Evolutionary conservation across 2,113 vertebrate species (phyloP).

Genomic region (Gulo gulo): DNA sequence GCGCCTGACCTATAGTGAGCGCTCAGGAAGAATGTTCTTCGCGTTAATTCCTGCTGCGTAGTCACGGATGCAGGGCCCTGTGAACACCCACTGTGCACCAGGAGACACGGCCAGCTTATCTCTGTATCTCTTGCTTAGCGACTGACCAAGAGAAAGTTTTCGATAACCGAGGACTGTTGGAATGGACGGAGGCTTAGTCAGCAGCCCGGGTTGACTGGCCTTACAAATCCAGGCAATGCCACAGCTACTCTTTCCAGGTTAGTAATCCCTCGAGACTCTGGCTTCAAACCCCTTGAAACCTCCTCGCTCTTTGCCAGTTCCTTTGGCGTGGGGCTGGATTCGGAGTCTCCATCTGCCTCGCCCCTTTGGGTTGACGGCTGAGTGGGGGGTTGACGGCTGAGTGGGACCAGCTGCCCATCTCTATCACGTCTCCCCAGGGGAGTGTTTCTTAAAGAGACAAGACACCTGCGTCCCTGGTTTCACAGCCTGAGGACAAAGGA

Average conservation of each 20-base stretch:
- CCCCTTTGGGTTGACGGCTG: no score
- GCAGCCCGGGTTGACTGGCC: neutral
- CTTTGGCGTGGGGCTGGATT: neutral
- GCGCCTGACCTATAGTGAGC: neutral
- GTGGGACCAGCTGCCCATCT: neutral
- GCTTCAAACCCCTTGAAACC: neutral
- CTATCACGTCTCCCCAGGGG: neutral
- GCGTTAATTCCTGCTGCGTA: neutral
- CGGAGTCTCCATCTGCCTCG: neutral
- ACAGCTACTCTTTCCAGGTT: neutral
- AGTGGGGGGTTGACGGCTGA: neutral
- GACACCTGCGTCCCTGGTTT: neutral
- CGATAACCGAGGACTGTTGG: neutral
- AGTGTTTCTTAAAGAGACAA: neutral
- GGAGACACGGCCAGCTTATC: neutral
- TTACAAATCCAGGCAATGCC: neutral
- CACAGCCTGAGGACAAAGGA: neutral
- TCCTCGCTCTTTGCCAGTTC: neutral
- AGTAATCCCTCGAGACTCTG: neutral
- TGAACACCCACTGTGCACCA: neutral
- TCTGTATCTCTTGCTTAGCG: neutral
- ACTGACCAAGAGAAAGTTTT: neutral
- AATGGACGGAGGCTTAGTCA: neutral
- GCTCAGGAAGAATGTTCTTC: neutral
- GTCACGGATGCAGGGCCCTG: neutral